These are phyloP conservation scores for Montipora capitata DNA, from an alignment of 92 coral and sea anemone genomes.

Conservation along the genomic window DNA sequence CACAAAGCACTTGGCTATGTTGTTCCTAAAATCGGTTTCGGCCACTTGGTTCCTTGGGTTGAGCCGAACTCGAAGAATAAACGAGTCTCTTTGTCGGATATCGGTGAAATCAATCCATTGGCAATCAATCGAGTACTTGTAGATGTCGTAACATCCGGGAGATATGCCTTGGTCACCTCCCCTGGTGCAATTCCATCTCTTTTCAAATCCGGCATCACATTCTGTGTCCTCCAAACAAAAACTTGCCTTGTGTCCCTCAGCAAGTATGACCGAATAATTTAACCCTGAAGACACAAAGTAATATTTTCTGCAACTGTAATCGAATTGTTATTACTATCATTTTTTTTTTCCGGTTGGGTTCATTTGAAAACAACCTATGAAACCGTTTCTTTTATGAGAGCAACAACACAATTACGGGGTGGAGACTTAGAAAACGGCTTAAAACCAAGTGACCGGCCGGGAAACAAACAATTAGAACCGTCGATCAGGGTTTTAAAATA, in stretches of 20 bases:
- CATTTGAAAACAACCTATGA: too few relatives aligned
- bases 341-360: too few relatives aligned
- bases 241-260: conserved; percentile 98
- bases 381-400: too few relatives aligned
- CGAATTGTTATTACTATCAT: too few relatives aligned
- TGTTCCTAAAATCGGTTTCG: conserved; percentile 91
- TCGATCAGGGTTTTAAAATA: too few relatives aligned
- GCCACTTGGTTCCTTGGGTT: conserved; percentile 89
- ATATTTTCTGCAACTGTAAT: neutral
- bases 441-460: too few relatives aligned
- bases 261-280: conserved; percentile 43
- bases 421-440: too few relatives aligned
- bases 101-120: conserved; percentile 96
- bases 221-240: conserved; percentile 96
- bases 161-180: conserved; percentile 96
- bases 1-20: conserved; percentile 84
- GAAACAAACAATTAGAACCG: too few relatives aligned
- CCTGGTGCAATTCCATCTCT: conserved; percentile 81
- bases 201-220: conserved; percentile 90
- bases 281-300: neutral
- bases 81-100: conserved; percentile 48
- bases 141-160: conserved; percentile 93
- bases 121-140: conserved; percentile 88
- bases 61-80: conserved; percentile 80
- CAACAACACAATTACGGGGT: too few relatives aligned